phyloP scores from a whole-genome alignment of 35 echinoderm and acorn worm genomes.

The Strongylocentrotus purpuratus region DNA sequence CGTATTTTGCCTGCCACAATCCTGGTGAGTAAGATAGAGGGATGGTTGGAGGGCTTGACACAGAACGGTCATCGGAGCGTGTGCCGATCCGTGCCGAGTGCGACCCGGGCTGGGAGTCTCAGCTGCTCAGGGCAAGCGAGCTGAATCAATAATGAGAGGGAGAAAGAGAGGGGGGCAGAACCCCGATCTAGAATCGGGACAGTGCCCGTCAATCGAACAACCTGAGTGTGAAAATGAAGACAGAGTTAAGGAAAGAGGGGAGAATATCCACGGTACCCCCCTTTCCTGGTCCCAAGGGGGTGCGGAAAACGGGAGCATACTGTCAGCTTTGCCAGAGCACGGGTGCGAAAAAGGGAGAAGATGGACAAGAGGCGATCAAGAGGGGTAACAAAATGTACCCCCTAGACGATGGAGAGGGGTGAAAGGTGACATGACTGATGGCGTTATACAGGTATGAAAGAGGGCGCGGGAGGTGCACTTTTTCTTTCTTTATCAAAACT shows the following conservation, averaged over 20 bases:
- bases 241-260: neutral
- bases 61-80: constrained; percentile 27
- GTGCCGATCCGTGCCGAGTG: neutral
- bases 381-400: constrained; percentile 24
- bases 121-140: constrained; percentile 24
- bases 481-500: neutral
- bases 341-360: neutral
- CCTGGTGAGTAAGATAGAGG: neutral
- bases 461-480: neutral
- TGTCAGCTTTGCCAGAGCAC: constrained; percentile 12
- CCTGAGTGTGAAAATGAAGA: constrained; percentile 35
- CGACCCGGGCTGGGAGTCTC: neutral
- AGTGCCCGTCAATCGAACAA: constrained; percentile 45
- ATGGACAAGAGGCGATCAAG: constrained; percentile 22
- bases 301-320: constrained; percentile 48
- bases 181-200: neutral
- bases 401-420: neutral
- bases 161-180: neutral
- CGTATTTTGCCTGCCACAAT: neutral
- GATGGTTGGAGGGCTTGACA: neutral
- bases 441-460: neutral
- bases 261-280: neutral
- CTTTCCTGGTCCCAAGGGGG: constrained; percentile 13
- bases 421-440: neutral
- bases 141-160: constrained; percentile 51